Percentiles rank a stretch among this genome's conserved stretches.
phyloP scores from a whole-genome alignment of 1,140 invertebrate genomes.

The Amphibalanus amphitrite region DNA sequence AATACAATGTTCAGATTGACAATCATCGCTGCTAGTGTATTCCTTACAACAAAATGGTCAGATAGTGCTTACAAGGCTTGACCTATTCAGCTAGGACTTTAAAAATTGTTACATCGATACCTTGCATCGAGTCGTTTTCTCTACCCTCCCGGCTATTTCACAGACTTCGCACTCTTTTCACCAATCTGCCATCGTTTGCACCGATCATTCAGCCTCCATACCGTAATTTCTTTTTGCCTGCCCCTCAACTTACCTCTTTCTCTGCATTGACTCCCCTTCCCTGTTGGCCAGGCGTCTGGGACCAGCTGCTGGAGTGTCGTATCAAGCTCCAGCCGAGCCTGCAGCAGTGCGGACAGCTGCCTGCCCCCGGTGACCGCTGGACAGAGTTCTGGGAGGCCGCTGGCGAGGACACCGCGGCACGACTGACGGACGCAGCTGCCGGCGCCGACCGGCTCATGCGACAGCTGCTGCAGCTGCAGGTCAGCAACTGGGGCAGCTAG shows the following conservation, averaged over 20 bases:
- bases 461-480: constrained; percentile 8
- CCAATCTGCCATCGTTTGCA: constrained; percentile 18
- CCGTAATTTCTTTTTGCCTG: constrained; percentile 3
- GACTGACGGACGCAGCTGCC: constrained; percentile 1
- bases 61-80: too few species aligned
- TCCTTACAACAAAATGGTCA: too few species aligned
- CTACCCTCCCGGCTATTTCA: constrained; percentile 6
- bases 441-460: constrained; percentile 6
- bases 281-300: constrained; percentile 28
- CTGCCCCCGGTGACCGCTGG: constrained; percentile 21
- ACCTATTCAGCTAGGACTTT: too few species aligned
- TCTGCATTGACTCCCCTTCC: constrained; percentile 22
- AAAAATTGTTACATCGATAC: too few species aligned
- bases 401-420: constrained; percentile 11
- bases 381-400: constrained; percentile 16
- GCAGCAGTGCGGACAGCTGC: constrained; percentile 24
- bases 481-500: too few species aligned
- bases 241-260: constrained; percentile 17
- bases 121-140: too few species aligned
- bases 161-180: constrained; percentile 24
- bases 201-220: constrained; percentile 10
- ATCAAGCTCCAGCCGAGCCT: constrained; percentile 29
- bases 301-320: constrained; percentile 26
- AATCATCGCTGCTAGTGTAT: too few species aligned
- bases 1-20: too few species aligned